Base-by-base conservation (phyloP, 64 coral and sea anemone genomes). In the Orbicella faveolata region DNA sequence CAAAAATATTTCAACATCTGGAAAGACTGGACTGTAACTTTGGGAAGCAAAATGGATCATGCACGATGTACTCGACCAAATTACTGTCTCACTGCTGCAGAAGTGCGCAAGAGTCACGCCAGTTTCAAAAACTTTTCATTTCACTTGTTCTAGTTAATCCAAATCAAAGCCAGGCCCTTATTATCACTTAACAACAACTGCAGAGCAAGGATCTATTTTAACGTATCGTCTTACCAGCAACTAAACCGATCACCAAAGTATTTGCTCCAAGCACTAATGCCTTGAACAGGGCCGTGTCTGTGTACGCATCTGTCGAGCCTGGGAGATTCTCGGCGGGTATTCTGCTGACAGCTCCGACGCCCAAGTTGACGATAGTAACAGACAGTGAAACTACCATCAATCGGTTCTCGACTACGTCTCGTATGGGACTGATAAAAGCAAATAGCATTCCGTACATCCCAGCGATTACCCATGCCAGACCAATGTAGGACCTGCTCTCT, bases 281-380 rank as follows among this genome's bases (percentile, higher is more conserved):
- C 67, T 70, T 70, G 67, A 70, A 25, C 9, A 70, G 23, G 25
- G 21, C 67, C 25, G 67, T 83, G 23, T 83, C 80, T 30, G 63
- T 30, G 53, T 36, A 83, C n/a, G 80, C 23, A 23, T 83, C 53
- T 36, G 17, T 64, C 13, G 57, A 34, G 26, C 51, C 34, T 18
- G 20, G 6, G 8, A 35, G 6, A 23, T 33, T 34, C 57, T 83
- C 80, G 9, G 17, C 35, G 7, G 80, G 80, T 23, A 83, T 83
- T 37, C 63, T 83, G 17, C 55, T 83, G 2, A 83, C n/a, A 34
- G 35, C 48, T 57, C 57, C 80, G 61, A 63, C 25, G 26, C 54
- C 80, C 80, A 83, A 37, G 53, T 61, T 83, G 80, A 63, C 19
- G 20, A 83, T 62, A 36, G 80, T 83, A 57, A 83, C 80, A 36